These are phyloP conservation scores for Paratilapia polleni DNA, from an alignment of 2,113 vertebrate genomes.

Conservation along the genomic window DNA sequence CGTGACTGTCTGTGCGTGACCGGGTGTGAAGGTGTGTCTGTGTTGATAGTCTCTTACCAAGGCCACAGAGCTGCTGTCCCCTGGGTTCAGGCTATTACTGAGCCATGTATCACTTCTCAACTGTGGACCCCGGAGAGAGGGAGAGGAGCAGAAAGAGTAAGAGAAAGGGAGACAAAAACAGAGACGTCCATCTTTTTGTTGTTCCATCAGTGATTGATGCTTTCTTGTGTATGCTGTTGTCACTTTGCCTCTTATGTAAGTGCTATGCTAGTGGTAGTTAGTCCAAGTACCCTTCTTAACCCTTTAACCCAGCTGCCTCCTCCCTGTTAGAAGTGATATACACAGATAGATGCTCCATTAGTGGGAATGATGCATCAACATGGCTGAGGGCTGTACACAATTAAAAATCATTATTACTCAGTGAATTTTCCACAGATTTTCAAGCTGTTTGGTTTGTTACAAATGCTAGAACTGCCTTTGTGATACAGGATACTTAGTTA, in stretches of 20 bases:
- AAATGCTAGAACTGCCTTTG: background rate
- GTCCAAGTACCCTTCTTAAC: background rate
- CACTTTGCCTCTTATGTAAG: background rate
- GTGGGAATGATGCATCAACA: too few relatives aligned
- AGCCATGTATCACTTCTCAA: conserved; percentile 62
- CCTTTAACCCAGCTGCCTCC: background rate
- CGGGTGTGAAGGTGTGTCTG: conserved; percentile 41
- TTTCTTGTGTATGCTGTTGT: background rate
- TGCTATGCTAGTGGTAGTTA: background rate
- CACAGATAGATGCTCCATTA: background rate
- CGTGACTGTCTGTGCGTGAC: conserved; percentile 25
- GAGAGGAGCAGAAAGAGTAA: background rate
- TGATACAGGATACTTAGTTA: background rate
- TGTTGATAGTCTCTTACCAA: conserved; percentile 64
- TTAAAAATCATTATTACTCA: too few relatives aligned
- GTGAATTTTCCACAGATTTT: too few relatives aligned
- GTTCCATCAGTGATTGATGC: conserved; percentile 2
- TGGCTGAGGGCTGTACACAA: too few relatives aligned
- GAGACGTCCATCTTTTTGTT: conserved; percentile 33
- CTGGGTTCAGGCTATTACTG: conserved; percentile 49
- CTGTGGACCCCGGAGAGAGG: conserved; percentile 41
- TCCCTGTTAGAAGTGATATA: rapidly evolving
- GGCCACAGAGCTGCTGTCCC: conserved; percentile 59
- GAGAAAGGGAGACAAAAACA: conserved; percentile 1
- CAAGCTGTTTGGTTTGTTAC: too few relatives aligned